Base-by-base conservation (phyloP, 2,888 invertebrate genomes). In the Romanomermis culicivorax region DNA sequence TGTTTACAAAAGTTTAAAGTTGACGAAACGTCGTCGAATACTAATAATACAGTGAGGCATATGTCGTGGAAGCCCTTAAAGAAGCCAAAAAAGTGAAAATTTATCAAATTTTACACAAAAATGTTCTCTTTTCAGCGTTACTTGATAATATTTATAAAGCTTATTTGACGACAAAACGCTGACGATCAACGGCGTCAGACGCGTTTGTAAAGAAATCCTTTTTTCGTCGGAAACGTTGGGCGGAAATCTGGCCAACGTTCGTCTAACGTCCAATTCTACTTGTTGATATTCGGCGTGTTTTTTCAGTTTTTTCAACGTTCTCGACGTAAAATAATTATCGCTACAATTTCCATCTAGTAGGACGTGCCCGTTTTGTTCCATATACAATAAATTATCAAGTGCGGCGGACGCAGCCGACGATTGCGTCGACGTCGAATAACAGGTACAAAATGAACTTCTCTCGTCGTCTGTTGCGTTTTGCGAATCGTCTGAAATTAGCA, bases 91-190 rank as follows among this genome's bases (percentile, higher is more conserved):
- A n/a, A n/a, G n/a, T 42, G 42, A 7, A 51, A 51, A 29, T 17
- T n/a, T n/a, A n/a, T n/a, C n/a, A n/a, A 4, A 3, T 23, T 45
- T 45, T 45, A 24, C 20, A n/a, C 20, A 47, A 47, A 47, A 23
- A 47, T 24, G 4, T 7, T 47, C 20, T n/a, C 24, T 11, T 47
- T 47, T 47, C 20, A 47, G n/a, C 47, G 11, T 17, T 17, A 36
- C 67, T 59, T 68, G 68, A 60, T 68, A 68, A 57, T 68, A 68
- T n/a, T 61, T 60, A 55, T 62, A 68, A 11, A 61, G 42, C 4
- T 59, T 59, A 58, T 67, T 62, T 23, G 60, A 58, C 30, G 58
- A 58, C 25, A 68, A 56, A 17, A 68, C 59, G 43, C 61, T 57
- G 2, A 68, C 64, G 55, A 68, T 66, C 14, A 68, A 51, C 2